A percentile compares a stretch with the other conserved stretches of the same genome.
Evolutionary conservation across 2,113 vertebrate species (phyloP).

Genomic region (Cyprinodon brontotheroides): DNA sequence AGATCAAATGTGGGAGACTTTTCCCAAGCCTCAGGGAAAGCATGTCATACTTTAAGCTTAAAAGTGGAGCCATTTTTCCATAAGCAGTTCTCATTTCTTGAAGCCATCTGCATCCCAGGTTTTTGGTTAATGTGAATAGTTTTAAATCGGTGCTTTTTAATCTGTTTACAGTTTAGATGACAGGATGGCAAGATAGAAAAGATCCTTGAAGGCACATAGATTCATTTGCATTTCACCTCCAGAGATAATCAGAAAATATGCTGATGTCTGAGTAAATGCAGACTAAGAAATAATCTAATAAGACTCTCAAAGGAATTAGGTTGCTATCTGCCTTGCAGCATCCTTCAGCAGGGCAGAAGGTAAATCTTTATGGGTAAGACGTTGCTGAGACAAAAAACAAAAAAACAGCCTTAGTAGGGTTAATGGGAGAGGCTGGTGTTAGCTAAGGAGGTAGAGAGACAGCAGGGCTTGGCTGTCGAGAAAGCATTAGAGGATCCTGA

Average conservation of each 20-base stretch:
- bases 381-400: background rate
- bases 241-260: conserved; percentile 22
- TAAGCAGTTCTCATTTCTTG: background rate
- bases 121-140: background rate
- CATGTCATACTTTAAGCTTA: conserved; percentile 16
- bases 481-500: background rate
- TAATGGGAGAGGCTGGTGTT: background rate
- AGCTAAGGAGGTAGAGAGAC: background rate
- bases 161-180: background rate
- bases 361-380: conserved; percentile 9
- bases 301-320: background rate
- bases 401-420: background rate
- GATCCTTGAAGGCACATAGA: background rate
- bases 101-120: background rate
- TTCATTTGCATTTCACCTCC: conserved; percentile 12
- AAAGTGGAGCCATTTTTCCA: conserved; percentile 21
- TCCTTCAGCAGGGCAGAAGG: background rate
- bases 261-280: conserved; percentile 6
- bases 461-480: background rate
- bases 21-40: conserved; percentile 18
- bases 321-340: background rate
- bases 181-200: background rate
- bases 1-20: conserved; percentile 33
- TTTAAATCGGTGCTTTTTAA: background rate
- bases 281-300: conserved; percentile 1